Evolutionary conservation across 2,113 vertebrate species (phyloP), one percentile per base, ranked within the genome.

Genomic region (Polypterus senegalus): DNA sequence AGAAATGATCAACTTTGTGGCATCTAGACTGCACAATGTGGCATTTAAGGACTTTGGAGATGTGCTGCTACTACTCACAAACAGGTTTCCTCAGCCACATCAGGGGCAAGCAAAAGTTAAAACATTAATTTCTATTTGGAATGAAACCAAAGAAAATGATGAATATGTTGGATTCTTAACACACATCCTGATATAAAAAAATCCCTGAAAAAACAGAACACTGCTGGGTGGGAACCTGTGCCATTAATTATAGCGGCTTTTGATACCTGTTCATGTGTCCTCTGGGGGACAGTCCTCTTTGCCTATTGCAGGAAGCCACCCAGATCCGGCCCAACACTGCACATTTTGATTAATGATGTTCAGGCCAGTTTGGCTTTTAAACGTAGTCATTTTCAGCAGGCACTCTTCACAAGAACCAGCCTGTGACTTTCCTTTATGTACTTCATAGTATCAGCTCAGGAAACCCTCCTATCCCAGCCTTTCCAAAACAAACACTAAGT

Each of bases 11-110:
- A 27, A 27, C 27, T 27, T 27, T 27, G 27, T 27, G 27, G 27
- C 27, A 27, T 27, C 27, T 27, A 27, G 27, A 27, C 27, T 27
- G 27, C 27, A 27, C 27, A 27, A 27, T 27, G 27, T 27, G 27
- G 27, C 27, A 27, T 27, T 27, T 27, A 27, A 27, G 27, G 27
- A 27, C 27, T 27, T 2, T 27, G 27, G 27, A 27, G 27, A 63
- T 73, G 63, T 46, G 53, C 55, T 5, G 72, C 71, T 66, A 67
- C 77, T 78, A 72, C 78, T 78, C 76, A 63, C 49, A 53, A 73
- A 77, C 66, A 77, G 71, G 76, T 81, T 71, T 45, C 4, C 66
- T 54, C 61, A 47, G 69, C 65, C 67, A 67, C 69, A 51, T 58
- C 61, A 47, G 1, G 46, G 45, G 6, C 10, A 51, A 9, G 27